Evolutionary conservation across 23 tunicate species (phyloP).

Genomic region (Halocynthia roretzi): DNA sequence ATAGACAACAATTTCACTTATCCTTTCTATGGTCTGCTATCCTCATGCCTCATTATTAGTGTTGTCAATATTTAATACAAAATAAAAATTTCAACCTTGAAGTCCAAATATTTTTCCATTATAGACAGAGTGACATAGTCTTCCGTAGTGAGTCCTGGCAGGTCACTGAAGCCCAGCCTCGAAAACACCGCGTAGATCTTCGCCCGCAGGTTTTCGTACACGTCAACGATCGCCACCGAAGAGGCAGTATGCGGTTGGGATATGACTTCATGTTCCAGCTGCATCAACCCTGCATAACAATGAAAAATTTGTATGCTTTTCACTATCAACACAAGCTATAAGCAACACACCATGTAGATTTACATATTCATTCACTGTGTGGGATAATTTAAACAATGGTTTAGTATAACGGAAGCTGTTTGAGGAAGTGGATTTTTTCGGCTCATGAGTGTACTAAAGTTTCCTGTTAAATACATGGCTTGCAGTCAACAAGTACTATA

Average conservation of each 20-base stretch:
- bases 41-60: background rate
- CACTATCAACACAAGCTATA: too few species aligned
- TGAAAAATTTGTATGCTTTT: too few species aligned
- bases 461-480: too few species aligned
- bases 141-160: conserved; percentile 90
- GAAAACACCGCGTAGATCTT: conserved; percentile 78
- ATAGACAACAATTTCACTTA: too few species aligned
- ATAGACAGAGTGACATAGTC: conserved; percentile 91
- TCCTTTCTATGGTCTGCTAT: background rate
- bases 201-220: conserved; percentile 80
- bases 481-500: too few species aligned
- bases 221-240: conserved; percentile 78
- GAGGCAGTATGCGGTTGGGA: conserved; percentile 59
- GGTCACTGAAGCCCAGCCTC: conserved; percentile 88
- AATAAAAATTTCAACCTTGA: conserved; percentile 41
- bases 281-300: conserved; percentile 41
- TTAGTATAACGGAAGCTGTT: too few species aligned
- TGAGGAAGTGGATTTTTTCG: too few species aligned
- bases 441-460: too few species aligned
- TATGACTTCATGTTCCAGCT: conserved; percentile 33
- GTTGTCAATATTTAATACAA: background rate
- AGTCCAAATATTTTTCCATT: conserved; percentile 93
- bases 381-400: too few species aligned
- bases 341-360: too few species aligned
- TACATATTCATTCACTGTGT: too few species aligned